Percentiles rank a stretch among this genome's conserved stretches.
Conservation (phyloP, 2,797 vertebrate genomes). For the Discoglossus pictus region DNA sequence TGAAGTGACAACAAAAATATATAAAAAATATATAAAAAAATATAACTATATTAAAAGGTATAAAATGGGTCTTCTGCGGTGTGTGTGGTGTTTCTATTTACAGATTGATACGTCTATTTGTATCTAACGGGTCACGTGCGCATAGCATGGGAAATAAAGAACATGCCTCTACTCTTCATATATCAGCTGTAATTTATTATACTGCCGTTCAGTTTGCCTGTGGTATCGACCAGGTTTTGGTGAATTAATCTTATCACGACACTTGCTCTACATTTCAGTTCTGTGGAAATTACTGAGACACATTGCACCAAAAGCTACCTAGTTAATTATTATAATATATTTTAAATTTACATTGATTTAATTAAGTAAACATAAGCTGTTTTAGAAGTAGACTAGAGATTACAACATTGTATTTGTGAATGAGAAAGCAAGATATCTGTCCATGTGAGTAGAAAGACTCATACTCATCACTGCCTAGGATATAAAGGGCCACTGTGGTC, state of each 20-base stretch:
- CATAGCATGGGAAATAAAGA: slow-evolving; percentile 12
- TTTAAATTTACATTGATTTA: too few relatives aligned
- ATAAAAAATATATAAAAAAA: slow-evolving; percentile 1
- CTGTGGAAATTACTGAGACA: background rate
- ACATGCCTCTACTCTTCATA: background rate
- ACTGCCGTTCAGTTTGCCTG: slow-evolving; percentile 5
- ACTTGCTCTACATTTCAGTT: background rate
- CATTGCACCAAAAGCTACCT: too few relatives aligned
- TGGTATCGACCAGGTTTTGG: slow-evolving; percentile 22
- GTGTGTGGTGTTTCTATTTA: background rate
- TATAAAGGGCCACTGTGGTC: too few relatives aligned
- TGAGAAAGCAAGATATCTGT: too few relatives aligned
- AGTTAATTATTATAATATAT: too few relatives aligned
- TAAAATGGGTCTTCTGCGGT: background rate
- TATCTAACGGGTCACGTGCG: slow-evolving; percentile 23
- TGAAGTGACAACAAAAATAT: too few relatives aligned
- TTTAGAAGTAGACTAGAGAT: too few relatives aligned
- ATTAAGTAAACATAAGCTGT: too few relatives aligned
- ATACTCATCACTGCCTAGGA: too few relatives aligned
- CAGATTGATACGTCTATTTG: slow-evolving; percentile 25
- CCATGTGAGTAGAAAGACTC: too few relatives aligned
- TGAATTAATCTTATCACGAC: slow-evolving; percentile 17
- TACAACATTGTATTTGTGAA: too few relatives aligned
- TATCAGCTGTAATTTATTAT: slow-evolving; percentile 28
- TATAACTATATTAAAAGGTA: slow-evolving; percentile 7